Conservation (phyloP, 2,113 vertebrate species). For the Nansenia antarctica region DNA sequence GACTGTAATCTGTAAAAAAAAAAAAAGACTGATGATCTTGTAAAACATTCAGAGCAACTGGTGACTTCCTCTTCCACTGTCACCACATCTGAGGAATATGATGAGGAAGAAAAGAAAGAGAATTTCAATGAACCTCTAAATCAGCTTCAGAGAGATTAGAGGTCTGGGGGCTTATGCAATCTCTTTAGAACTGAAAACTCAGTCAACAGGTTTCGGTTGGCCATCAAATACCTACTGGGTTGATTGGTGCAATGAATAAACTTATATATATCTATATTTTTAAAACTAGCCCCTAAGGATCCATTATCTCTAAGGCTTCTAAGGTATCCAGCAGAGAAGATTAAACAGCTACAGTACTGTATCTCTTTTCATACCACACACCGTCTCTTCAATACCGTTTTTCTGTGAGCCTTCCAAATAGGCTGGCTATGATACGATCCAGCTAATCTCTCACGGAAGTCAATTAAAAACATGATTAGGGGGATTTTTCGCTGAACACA, state of each 20-base stretch:
- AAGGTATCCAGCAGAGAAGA: constrained; percentile 16
- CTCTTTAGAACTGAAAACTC: neutral
- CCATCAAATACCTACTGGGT: neutral
- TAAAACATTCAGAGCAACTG: constrained; percentile 62
- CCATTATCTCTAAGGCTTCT: neutral
- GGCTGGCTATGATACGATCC: too few species aligned
- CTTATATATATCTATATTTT: too few species aligned
- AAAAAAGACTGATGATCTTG: too few species aligned
- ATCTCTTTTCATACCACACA: constrained; percentile 11
- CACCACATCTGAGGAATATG: constrained; percentile 39
- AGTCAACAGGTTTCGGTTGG: neutral
- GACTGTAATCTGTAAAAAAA: too few species aligned
- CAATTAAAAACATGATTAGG: constrained; percentile 22
- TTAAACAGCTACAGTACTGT: constrained; percentile 11
- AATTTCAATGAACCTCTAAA: constrained; percentile 10
- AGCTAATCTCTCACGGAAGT: constrained; percentile 12
- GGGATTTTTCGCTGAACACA: constrained; percentile 24
- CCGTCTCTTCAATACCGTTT: neutral
- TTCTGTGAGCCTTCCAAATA: neutral
- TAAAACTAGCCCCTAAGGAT: constrained; percentile 11
- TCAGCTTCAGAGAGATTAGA: constrained; percentile 1
- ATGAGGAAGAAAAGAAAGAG: constrained; percentile 15
- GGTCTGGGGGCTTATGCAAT: neutral
- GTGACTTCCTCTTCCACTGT: constrained; percentile 41
- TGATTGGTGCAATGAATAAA: neutral